Evolutionary conservation across 2,113 vertebrate species (phyloP).

Genomic region (Sceloporus tristichus): DNA sequence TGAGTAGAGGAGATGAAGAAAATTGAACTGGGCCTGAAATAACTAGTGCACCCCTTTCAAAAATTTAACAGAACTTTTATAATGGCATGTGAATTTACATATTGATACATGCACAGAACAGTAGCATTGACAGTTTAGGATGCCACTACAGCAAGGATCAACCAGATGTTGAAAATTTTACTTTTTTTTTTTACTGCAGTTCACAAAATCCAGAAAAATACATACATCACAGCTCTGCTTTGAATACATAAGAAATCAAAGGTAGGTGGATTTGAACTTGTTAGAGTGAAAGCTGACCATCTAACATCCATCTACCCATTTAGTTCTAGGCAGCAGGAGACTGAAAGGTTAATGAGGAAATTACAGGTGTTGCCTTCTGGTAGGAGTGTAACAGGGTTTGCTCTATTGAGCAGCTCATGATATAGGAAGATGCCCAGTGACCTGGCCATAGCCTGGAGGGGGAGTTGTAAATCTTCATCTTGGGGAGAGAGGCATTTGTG

Average conservation of each 20-base stretch:
- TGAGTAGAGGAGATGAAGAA: neutral
- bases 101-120: neutral
- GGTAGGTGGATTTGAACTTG: too few relatives aligned
- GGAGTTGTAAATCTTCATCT: neutral
- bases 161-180: too few relatives aligned
- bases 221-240: too few relatives aligned
- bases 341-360: constrained; percentile 29
- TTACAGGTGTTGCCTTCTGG: constrained; percentile 3
- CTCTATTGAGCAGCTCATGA: neutral
- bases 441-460: neutral
- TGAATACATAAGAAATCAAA: neutral
- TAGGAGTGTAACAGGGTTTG: neutral
- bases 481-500: neutral
- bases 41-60: neutral
- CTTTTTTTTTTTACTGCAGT: too few relatives aligned
- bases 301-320: neutral
- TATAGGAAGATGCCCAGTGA: neutral
- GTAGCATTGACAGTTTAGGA: neutral
- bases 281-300: neutral
- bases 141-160: neutral
- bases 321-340: neutral
- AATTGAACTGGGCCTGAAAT: neutral
- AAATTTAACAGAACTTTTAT: neutral
- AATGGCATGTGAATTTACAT: too few relatives aligned
- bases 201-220: too few relatives aligned